These are phyloP conservation scores for Andricus grossulariae DNA, from an alignment of 1,140 invertebrate genomes.

Conservation along the genomic window DNA sequence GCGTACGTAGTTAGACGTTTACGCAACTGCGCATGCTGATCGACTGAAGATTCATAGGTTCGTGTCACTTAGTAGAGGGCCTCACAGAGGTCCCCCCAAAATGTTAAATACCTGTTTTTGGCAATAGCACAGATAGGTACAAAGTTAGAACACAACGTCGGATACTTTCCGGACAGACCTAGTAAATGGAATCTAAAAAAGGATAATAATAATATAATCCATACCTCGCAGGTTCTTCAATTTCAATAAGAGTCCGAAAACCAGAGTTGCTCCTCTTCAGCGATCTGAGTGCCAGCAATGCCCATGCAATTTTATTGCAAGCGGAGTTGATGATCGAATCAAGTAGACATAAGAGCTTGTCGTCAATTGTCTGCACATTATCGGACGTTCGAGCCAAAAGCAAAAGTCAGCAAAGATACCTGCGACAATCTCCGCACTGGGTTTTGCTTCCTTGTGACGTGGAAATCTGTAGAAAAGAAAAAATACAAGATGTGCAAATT, in stretches of 20 bases:
- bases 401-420: conserved; percentile 62
- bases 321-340: conserved; percentile 86
- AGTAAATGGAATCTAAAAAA: not conserved
- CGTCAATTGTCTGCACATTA: conserved; percentile 80
- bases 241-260: conserved; percentile 84
- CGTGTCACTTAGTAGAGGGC: too few relatives aligned
- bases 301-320: conserved; percentile 84
- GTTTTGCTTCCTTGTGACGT: conserved; percentile 83
- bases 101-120: too few relatives aligned
- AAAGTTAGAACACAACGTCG: not conserved
- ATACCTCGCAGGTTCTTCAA: conserved; percentile 76
- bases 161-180: too few relatives aligned
- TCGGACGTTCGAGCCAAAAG: conserved; percentile 81
- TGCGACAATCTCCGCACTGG: conserved; percentile 63
- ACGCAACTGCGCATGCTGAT: too few relatives aligned
- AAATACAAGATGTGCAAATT: conserved; percentile 79
- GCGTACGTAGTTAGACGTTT: too few relatives aligned
- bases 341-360: conserved; percentile 80
- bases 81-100: too few relatives aligned
- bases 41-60: too few relatives aligned
- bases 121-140: not conserved
- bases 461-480: conserved; percentile 81
- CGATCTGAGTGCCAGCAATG: conserved; percentile 80
- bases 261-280: conserved; percentile 88
- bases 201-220: not conserved